Evolutionary conservation across 2,888 invertebrate genomes (phyloP).

Genomic region (Helleia helle): DNA sequence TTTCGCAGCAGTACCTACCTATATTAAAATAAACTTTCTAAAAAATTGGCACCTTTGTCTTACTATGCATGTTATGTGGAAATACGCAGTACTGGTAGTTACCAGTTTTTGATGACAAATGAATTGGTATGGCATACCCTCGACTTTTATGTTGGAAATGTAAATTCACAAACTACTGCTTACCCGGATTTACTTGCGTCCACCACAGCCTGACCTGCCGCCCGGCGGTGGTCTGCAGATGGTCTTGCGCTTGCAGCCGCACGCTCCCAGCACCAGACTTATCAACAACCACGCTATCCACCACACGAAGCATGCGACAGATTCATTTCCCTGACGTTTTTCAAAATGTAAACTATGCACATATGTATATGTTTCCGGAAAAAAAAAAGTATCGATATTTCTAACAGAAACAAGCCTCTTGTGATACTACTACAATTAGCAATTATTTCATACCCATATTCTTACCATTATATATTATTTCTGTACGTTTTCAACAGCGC

Average conservation of each 20-base stretch:
- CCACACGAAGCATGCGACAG: constrained; percentile 20
- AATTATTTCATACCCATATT: background rate
- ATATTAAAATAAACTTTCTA: too few species aligned
- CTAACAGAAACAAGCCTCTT: background rate
- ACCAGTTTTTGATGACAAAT: too few species aligned
- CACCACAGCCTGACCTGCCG: constrained; percentile 48
- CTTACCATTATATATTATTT: constrained; percentile 7
- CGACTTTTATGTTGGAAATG: too few species aligned
- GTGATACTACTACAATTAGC: too few species aligned
- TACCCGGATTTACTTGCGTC: constrained; percentile 29
- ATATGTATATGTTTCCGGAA: background rate
- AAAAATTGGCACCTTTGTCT: too few species aligned
- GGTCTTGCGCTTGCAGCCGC: constrained; percentile 44
- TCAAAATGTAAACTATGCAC: too few species aligned
- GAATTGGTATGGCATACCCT: too few species aligned
- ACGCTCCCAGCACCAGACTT: constrained; percentile 25
- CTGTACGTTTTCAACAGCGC: too few species aligned
- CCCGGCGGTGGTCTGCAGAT: constrained; percentile 57
- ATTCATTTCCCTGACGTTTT: background rate
- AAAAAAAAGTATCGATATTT: background rate
- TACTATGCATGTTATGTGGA: too few species aligned
- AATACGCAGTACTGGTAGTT: too few species aligned
- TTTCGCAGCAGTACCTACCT: too few species aligned
- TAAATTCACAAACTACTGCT: too few species aligned
- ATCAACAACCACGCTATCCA: constrained; percentile 24